Percentiles rank a stretch among this genome's conserved stretches.
Evolutionary conservation across 64 coral and sea anemone species (phyloP).

Genomic region (Dendronephthya gigantea): DNA sequence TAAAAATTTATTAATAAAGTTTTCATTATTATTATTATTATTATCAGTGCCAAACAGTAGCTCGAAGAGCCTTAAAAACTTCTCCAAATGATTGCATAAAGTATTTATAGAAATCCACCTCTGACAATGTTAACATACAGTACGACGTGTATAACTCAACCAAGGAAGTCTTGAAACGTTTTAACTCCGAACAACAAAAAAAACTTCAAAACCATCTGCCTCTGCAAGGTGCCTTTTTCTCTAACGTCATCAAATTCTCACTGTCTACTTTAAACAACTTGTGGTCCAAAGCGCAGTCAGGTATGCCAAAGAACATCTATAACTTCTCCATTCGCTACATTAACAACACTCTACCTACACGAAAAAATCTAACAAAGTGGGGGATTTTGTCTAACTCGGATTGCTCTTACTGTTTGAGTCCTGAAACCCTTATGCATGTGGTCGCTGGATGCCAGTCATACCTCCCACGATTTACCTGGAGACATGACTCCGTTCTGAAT

Average conservation of each 20-base stretch:
- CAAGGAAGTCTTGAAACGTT: neutral
- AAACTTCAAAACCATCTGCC: neutral
- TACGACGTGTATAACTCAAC: neutral
- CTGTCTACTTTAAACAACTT: neutral
- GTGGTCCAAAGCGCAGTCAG: neutral
- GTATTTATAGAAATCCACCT: neutral
- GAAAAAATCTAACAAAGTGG: conserved; percentile 25
- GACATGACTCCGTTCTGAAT: conserved; percentile 37
- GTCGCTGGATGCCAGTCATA: conserved; percentile 24
- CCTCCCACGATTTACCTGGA: conserved; percentile 38
- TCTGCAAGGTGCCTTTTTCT: neutral
- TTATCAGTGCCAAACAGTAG: neutral
- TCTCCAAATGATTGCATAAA: neutral
- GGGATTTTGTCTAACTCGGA: neutral
- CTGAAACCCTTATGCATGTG: conserved; percentile 42
- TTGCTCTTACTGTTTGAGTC: neutral
- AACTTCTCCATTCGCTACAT: neutral
- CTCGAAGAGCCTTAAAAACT: neutral
- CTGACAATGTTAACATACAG: neutral
- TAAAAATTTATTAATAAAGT: neutral
- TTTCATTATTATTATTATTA: too few relatives aligned
- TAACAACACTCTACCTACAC: neutral
- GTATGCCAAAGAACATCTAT: neutral
- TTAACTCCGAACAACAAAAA: neutral
- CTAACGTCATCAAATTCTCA: neutral